Conservation (phyloP, 2,113 vertebrate species). For the Epinephelus moara region DNA sequence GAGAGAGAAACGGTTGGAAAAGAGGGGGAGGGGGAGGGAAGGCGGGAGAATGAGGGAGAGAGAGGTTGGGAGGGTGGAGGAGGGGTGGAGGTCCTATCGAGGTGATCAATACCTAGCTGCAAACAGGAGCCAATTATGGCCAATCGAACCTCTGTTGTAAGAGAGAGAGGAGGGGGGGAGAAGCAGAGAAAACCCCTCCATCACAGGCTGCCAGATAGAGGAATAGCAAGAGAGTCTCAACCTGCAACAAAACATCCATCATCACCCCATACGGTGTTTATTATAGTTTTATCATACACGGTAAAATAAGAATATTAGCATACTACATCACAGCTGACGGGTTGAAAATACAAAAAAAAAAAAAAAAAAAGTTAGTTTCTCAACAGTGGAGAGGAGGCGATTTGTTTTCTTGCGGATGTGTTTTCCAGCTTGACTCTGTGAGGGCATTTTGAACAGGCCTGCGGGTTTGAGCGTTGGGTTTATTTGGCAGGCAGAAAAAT, state of each 20-base stretch:
- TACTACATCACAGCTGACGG: slow-evolving; percentile 72
- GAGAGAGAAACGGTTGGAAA: slow-evolving; percentile 43
- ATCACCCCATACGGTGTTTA: slow-evolving; percentile 47
- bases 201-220: slow-evolving; percentile 46
- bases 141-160: slow-evolving; percentile 53
- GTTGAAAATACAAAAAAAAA: slow-evolving; percentile 37
- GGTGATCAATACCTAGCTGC: slow-evolving; percentile 70
- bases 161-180: slow-evolving; percentile 28
- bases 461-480: slow-evolving; percentile 24
- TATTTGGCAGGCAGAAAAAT: slow-evolving; percentile 23
- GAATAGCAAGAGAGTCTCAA: slow-evolving; percentile 29
- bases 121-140: slow-evolving; percentile 70
- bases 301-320: slow-evolving; percentile 71
- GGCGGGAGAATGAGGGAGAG: slow-evolving; percentile 22
- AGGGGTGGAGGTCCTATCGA: slow-evolving; percentile 32
- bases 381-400: slow-evolving; percentile 6
- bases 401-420: slow-evolving; percentile 36
- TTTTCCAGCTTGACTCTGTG: neutral
- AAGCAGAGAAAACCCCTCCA: slow-evolving; percentile 48
- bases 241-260: slow-evolving; percentile 66
- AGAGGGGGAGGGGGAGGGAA: neutral
- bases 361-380: slow-evolving; percentile 28
- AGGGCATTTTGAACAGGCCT: slow-evolving; percentile 17
- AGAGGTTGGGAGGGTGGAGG: slow-evolving; percentile 5
- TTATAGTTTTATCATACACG: slow-evolving; percentile 64